Evolutionary conservation across 2,888 invertebrate genomes (phyloP).

Genomic region (Drosophila birchii): DNA sequence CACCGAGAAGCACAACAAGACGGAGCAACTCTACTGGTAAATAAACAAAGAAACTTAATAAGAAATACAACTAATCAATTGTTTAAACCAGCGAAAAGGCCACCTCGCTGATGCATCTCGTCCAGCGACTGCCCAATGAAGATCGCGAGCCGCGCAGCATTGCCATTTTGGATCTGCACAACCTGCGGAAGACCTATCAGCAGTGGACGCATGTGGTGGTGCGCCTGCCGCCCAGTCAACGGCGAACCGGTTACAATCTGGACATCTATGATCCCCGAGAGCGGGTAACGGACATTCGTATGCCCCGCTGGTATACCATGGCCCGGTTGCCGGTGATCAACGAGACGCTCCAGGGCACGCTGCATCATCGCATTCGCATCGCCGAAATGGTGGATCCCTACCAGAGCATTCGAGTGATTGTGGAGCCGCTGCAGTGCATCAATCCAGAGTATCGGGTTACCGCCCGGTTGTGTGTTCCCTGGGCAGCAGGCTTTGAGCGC

Average conservation of each 20-base stretch:
- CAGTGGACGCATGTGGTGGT: slow-evolving; percentile 90
- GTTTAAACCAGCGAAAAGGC: slow-evolving; percentile 82
- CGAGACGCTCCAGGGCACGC: slow-evolving; percentile 86
- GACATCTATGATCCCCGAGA: slow-evolving; percentile 87
- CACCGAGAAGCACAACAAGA: slow-evolving; percentile 84
- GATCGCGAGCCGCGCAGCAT: slow-evolving; percentile 84
- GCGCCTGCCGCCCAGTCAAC: slow-evolving; percentile 86
- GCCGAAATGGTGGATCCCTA: slow-evolving; percentile 86
- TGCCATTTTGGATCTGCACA: slow-evolving; percentile 87
- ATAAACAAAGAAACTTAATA: not conserved
- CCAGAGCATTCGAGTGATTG: slow-evolving; percentile 87
- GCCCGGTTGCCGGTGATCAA: slow-evolving; percentile 84
- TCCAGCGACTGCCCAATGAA: slow-evolving; percentile 86
- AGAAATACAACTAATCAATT: not conserved
- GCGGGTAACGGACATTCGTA: slow-evolving; percentile 82
- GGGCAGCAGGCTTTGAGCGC: slow-evolving; percentile 88
- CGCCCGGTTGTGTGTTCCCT: slow-evolving; percentile 88
- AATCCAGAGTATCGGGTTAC: slow-evolving; percentile 85
- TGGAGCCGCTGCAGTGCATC: slow-evolving; percentile 85
- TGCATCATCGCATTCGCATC: slow-evolving; percentile 88
- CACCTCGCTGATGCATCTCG: slow-evolving; percentile 87
- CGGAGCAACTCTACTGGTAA: slow-evolving; percentile 44
- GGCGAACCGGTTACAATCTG: slow-evolving; percentile 86
- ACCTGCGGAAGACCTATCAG: slow-evolving; percentile 86
- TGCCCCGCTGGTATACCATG: slow-evolving; percentile 84